Conservation (phyloP, 2,888 invertebrate genomes). For the Apantesis nais region DNA sequence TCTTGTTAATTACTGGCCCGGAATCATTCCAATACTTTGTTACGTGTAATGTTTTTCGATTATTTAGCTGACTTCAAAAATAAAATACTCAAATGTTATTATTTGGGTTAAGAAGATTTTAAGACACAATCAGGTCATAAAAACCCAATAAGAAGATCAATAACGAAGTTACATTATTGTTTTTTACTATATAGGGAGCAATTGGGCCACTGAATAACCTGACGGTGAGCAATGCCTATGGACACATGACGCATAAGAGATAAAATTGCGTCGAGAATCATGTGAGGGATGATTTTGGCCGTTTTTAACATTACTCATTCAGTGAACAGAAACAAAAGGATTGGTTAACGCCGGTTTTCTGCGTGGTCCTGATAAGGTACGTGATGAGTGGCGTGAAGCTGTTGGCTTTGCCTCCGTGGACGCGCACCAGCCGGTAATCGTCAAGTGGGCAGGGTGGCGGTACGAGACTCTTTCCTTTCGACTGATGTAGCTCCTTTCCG, state of each 20-base stretch:
- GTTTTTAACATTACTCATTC: neutral
- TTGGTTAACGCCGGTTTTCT: neutral
- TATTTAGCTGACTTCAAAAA: neutral
- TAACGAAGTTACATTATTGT: neutral
- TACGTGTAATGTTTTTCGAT: neutral
- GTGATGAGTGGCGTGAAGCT: no score
- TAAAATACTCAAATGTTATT: neutral
- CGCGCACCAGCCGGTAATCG: no score
- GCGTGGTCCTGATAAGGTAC: neutral
- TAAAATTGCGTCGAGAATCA: neutral
- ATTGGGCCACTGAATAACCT: neutral
- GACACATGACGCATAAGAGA: neutral
- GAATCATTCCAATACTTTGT: slow-evolving; percentile 20
- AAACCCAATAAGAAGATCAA: neutral
- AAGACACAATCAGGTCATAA: neutral
- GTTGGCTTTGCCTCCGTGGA: no score
- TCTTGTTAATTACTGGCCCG: slow-evolving; percentile 44
- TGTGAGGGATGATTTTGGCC: neutral
- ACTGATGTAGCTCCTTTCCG: no score
- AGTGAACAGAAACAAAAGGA: neutral
- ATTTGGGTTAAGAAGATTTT: neutral
- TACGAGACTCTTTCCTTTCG: no score
- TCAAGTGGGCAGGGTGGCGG: no score
- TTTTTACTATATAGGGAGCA: no score
- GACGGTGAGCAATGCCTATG: neutral